A percentile compares a stretch with the other conserved stretches of the same genome.
phyloP scores from a whole-genome alignment of 2,797 vertebrate genomes.

The Gallinago stenura region DNA sequence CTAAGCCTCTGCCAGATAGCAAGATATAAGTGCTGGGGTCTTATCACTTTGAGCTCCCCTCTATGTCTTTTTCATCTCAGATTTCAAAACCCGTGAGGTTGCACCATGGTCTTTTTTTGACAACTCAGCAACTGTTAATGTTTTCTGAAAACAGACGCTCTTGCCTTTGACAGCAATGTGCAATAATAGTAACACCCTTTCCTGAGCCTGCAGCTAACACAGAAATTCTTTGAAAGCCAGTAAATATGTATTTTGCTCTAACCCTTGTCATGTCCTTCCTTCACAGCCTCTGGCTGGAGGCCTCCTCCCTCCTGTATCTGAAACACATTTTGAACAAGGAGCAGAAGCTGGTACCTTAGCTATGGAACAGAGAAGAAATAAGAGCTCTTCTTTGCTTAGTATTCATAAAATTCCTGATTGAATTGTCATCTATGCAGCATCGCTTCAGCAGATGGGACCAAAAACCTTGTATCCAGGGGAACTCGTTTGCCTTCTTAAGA shows the following conservation, averaged over 20 bases:
- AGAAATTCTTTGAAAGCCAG: neutral
- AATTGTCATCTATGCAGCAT: neutral
- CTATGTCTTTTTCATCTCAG: neutral
- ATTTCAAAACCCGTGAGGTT: constrained; percentile 5
- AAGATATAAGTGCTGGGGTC: neutral
- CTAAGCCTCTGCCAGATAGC: neutral
- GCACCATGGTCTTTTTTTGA: neutral
- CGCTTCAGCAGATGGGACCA: neutral
- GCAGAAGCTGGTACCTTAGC: neutral
- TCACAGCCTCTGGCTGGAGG: neutral
- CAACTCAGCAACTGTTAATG: constrained; percentile 30
- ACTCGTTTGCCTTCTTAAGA: neutral
- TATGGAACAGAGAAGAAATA: neutral
- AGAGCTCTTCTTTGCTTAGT: neutral
- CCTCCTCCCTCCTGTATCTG: neutral
- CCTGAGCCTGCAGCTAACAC: neutral
- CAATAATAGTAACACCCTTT: neutral
- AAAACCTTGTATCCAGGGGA: neutral
- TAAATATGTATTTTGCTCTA: neutral
- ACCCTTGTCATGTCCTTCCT: neutral
- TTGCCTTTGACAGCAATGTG: neutral
- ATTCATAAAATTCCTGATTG: neutral
- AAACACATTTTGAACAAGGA: neutral
- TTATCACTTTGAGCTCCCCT: neutral
- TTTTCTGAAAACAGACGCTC: neutral